Percentiles rank a stretch among this genome's conserved stretches.
phyloP scores from a whole-genome alignment of 1,140 invertebrate species.

The Rhagoletis pomonella region DNA sequence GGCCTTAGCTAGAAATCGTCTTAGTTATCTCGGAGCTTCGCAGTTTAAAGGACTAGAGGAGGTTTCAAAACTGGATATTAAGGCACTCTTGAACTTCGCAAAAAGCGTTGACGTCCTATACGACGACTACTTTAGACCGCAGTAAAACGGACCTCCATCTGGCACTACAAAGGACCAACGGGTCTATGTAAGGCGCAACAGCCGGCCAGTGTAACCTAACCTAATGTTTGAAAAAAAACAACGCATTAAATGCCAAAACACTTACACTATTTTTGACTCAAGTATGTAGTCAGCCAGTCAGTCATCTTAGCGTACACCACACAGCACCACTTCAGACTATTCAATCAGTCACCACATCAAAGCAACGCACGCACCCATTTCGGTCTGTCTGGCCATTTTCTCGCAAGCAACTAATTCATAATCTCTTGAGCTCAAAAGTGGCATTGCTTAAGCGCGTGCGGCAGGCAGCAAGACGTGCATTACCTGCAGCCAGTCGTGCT shows the following conservation, averaged over 20 bases:
- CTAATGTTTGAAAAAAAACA: no score
- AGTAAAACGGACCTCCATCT: no score
- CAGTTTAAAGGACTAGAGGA: no score
- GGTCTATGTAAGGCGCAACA: no score
- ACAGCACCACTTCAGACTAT: neutral
- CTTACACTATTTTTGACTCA: neutral
- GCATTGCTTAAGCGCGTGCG: neutral
- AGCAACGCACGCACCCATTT: neutral
- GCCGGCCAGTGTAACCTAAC: no score
- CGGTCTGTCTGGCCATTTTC: constrained; percentile 5
- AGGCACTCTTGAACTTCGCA: no score
- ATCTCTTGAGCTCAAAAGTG: constrained; percentile 27
- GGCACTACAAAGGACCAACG: no score
- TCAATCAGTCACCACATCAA: constrained; percentile 6
- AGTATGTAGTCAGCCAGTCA: neutral
- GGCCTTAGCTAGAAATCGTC: no score
- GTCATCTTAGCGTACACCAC: neutral
- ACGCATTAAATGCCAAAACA: neutral
- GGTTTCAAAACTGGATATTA: no score
- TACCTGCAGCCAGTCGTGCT: constrained; percentile 47
- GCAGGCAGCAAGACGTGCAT: constrained; percentile 18
- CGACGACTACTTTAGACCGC: no score
- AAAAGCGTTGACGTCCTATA: no score
- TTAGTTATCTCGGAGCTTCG: no score
- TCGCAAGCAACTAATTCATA: constrained; percentile 38